A percentile compares a stretch with the other conserved stretches of the same genome.
These are phyloP conservation scores for Megalurothrips usitatus DNA, from an alignment of 2,888 invertebrate genomes.

Conservation along the genomic window DNA sequence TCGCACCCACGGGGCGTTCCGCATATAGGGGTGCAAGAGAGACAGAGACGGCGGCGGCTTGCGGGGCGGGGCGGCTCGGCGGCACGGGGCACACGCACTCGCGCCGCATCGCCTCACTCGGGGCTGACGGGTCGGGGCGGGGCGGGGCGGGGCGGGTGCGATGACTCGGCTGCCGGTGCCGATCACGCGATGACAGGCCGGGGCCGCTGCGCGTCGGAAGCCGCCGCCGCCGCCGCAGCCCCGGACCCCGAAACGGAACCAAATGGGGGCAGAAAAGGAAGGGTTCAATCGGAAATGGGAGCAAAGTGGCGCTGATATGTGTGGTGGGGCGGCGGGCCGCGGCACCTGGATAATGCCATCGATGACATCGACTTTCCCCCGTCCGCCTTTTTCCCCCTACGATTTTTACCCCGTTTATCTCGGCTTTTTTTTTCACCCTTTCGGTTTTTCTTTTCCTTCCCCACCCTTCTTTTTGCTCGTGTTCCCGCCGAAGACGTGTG, in stretches of 20 bases:
- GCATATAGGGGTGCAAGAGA: no score
- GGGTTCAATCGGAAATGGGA: slow-evolving; percentile 6
- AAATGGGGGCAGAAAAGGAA: not conserved
- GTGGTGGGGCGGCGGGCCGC: not conserved
- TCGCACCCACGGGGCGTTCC: no score
- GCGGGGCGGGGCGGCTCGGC: no score
- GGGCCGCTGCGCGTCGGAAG: not conserved
- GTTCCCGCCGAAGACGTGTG: not conserved
- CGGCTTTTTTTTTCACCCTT: not conserved
- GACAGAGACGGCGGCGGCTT: no score
- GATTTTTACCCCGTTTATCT: slow-evolving; percentile 4
- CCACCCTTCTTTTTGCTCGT: not conserved
- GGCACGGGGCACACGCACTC: no score
- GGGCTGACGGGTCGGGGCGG: no score
- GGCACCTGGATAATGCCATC: not conserved
- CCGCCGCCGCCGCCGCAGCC: not conserved
- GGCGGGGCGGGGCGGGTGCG: no score
- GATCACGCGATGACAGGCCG: no score
- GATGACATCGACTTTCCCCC: not conserved
- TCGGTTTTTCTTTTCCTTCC: no score
- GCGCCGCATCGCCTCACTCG: no score
- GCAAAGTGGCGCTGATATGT: not conserved
- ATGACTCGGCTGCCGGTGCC: no score
- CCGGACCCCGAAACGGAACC: not conserved
- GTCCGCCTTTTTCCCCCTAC: not conserved